Conservation (phyloP, 2,888 invertebrate genomes). For the Argyra leucocephala region DNA sequence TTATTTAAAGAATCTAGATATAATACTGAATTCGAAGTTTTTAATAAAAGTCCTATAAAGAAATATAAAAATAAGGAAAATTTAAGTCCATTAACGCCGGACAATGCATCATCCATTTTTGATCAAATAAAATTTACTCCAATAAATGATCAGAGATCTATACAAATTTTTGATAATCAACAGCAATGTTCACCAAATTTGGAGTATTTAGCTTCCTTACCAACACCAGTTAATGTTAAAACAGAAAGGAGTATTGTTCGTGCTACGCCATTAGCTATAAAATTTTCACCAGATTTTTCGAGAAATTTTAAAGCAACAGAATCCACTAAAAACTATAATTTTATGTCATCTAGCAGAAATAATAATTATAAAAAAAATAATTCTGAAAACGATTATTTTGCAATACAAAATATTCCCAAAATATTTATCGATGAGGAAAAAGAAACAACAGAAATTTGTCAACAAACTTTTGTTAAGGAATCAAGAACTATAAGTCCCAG, state of each 20-base stretch:
- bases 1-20: not conserved
- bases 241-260: not conserved
- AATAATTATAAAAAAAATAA: too few species aligned
- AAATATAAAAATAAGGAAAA: slow-evolving; percentile 40
- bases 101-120: slow-evolving; percentile 34
- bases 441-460: not conserved
- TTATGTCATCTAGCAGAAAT: too few species aligned
- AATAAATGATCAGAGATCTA: slow-evolving; percentile 21
- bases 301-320: not conserved
- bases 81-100: slow-evolving; percentile 41
- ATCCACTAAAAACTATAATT: not conserved
- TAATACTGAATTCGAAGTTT: not conserved
- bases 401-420: not conserved
- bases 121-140: slow-evolving; percentile 42
- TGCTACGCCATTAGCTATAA: not conserved
- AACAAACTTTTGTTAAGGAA: not conserved
- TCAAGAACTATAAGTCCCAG: slow-evolving; percentile 27
- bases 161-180: slow-evolving; percentile 14
- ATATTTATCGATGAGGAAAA: slow-evolving; percentile 11
- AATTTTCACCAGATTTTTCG: slow-evolving; percentile 14
- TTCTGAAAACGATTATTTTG: too few species aligned
- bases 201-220: slow-evolving; percentile 34
- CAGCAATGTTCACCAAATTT: slow-evolving; percentile 22
- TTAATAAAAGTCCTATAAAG: not conserved
- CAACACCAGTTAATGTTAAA: slow-evolving; percentile 32